phyloP scores from a whole-genome alignment of 2,797 vertebrate species.

The Molothrus aeneus region DNA sequence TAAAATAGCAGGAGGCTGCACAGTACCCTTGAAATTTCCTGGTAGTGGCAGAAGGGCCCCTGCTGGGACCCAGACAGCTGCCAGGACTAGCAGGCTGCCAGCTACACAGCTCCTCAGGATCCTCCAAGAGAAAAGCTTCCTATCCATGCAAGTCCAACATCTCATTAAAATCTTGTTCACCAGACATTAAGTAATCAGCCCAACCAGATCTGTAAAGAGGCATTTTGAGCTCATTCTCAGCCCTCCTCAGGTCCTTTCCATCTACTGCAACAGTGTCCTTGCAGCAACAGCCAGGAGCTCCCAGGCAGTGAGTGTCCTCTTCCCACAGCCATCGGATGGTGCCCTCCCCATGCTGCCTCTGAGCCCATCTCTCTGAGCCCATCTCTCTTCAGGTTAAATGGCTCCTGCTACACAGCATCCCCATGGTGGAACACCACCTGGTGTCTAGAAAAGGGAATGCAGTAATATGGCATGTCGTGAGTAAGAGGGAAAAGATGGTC shows the following conservation, averaged over 20 bases:
- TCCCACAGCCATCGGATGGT: not conserved
- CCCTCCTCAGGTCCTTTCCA: not conserved
- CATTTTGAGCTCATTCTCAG: not conserved
- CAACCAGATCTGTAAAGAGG: not conserved
- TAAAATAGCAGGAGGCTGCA: not conserved
- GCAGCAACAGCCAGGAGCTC: not conserved
- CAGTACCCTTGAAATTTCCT: conserved; percentile 6
- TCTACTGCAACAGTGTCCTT: not conserved
- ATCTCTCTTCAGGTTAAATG: not conserved
- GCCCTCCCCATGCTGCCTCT: not conserved
- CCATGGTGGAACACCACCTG: not conserved
- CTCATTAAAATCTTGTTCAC: not conserved
- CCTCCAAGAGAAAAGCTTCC: not conserved
- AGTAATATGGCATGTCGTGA: not conserved
- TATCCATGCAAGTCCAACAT: not conserved
- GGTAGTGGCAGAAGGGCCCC: not conserved
- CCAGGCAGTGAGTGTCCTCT: not conserved
- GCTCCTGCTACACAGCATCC: not conserved
- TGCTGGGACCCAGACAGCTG: not conserved
- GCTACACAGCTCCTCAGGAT: not conserved
- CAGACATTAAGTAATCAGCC: not conserved
- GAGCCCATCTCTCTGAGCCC: not conserved
- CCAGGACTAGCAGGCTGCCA: not conserved
- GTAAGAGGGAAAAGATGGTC: not conserved
- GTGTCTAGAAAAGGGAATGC: not conserved